Evolutionary conservation across 2,888 invertebrate genomes (phyloP).

Genomic region (Lepidochitona cinerea): DNA sequence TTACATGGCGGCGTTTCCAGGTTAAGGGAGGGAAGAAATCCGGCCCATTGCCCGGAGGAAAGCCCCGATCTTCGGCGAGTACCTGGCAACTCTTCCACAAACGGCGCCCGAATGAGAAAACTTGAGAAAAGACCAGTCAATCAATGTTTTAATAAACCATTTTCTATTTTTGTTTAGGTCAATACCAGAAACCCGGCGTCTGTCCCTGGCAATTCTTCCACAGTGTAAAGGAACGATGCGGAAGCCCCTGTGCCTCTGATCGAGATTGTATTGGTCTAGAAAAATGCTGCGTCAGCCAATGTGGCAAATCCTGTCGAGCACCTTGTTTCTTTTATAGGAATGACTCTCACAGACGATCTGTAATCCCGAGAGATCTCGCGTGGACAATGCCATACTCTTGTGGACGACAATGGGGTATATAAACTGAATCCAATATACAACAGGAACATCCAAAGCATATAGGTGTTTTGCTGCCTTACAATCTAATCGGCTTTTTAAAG

Average conservation of each 20-base stretch:
- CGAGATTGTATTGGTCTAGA: conserved; percentile 38
- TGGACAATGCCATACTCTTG: background rate
- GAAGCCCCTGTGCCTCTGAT: conserved; percentile 34
- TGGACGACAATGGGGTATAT: background rate
- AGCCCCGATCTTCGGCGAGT: no score
- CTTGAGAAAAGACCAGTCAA: no score
- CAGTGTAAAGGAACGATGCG: conserved; percentile 17
- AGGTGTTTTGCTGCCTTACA: no score
- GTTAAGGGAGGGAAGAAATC: no score
- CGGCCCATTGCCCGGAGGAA: no score
- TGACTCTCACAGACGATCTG: background rate
- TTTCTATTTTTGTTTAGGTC: conserved; percentile 27
- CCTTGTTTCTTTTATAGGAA: conserved; percentile 31
- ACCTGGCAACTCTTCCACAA: no score
- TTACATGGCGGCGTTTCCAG: no score
- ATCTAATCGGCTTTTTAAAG: no score
- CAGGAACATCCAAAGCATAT: no score
- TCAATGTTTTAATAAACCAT: no score
- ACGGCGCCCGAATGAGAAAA: no score
- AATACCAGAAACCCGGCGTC: conserved; percentile 36
- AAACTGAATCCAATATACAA: no score
- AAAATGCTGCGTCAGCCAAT: conserved; percentile 41
- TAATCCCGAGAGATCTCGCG: background rate
- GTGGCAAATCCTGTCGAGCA: conserved; percentile 37
- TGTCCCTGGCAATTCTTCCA: conserved; percentile 32